Percentiles rank a stretch among this genome's conserved stretches.
Conservation (phyloP, 2,113 vertebrate genomes). For the Syngnathus typhle region DNA sequence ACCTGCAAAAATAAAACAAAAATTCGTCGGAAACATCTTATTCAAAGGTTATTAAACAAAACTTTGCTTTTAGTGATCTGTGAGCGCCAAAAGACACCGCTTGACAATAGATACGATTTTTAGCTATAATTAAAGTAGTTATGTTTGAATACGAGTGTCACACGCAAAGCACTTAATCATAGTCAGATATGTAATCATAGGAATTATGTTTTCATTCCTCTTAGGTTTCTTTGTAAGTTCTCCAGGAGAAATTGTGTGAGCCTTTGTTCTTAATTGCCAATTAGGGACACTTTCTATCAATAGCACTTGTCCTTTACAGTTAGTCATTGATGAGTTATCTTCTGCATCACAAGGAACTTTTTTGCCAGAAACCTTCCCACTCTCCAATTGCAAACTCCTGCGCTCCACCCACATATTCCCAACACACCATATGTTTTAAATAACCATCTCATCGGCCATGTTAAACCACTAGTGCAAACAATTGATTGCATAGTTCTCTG, state of each 20-base stretch:
- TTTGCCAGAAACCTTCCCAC: background rate
- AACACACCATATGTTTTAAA: conserved; percentile 1
- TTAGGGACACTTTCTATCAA: background rate
- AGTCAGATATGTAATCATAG: background rate
- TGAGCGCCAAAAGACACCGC: background rate
- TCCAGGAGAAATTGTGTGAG: background rate
- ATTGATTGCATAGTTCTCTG: no score
- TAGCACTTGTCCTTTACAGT: background rate
- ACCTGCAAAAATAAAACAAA: background rate
- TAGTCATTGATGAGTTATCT: background rate
- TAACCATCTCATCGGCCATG: background rate
- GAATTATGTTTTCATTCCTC: background rate
- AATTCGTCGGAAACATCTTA: background rate
- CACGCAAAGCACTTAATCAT: background rate
- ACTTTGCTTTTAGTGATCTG: background rate
- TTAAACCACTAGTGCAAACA: background rate
- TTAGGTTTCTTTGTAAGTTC: background rate
- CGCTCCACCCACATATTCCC: background rate
- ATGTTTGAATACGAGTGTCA: background rate
- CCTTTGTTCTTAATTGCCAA: background rate
- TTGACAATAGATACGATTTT: background rate
- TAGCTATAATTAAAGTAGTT: background rate
- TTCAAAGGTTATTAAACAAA: background rate
- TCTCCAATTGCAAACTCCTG: background rate
- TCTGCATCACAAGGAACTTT: background rate